Conservation (phyloP, 92 coral and sea anemone genomes). For the Nematostella vectensis region DNA sequence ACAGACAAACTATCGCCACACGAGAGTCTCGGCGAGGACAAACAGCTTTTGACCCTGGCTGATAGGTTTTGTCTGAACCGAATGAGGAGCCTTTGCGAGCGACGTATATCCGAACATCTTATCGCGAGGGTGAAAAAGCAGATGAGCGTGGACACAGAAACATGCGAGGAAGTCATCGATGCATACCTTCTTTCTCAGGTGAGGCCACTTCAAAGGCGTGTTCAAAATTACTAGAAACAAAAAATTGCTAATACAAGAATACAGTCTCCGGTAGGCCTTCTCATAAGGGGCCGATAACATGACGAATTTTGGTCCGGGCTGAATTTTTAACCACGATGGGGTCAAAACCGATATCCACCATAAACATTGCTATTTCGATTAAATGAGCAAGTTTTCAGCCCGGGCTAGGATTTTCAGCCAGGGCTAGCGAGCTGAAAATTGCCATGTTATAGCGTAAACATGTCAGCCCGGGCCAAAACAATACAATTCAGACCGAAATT, state of each 20-base stretch:
- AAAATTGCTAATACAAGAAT: background rate
- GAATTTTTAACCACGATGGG: too few species aligned
- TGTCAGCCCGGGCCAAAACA: too few species aligned
- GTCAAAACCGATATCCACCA: too few species aligned
- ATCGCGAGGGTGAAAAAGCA: conserved; percentile 31
- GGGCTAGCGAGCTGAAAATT: too few species aligned
- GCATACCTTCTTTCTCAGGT: conserved; percentile 54
- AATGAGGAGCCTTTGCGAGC: conserved; percentile 63
- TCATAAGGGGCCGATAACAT: too few species aligned
- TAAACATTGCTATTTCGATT: too few species aligned
- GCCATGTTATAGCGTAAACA: too few species aligned
- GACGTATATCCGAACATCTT: conserved; percentile 29
- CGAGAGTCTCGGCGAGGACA: conserved; percentile 19
- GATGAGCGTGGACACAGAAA: conserved; percentile 19
- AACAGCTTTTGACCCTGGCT: conserved; percentile 62
- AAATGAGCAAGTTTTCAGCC: too few species aligned
- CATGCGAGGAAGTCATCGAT: conserved; percentile 38
- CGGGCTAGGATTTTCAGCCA: too few species aligned
- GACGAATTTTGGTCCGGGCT: too few species aligned
- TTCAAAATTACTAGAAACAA: background rate
- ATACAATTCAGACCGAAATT: too few species aligned
- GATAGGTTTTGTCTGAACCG: conserved; percentile 70
- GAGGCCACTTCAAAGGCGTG: background rate
- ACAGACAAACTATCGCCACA: conserved; percentile 49
- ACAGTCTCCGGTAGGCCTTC: too few species aligned